phyloP scores from a whole-genome alignment of 2,888 invertebrate genomes.

The Meandrusa payeni region DNA sequence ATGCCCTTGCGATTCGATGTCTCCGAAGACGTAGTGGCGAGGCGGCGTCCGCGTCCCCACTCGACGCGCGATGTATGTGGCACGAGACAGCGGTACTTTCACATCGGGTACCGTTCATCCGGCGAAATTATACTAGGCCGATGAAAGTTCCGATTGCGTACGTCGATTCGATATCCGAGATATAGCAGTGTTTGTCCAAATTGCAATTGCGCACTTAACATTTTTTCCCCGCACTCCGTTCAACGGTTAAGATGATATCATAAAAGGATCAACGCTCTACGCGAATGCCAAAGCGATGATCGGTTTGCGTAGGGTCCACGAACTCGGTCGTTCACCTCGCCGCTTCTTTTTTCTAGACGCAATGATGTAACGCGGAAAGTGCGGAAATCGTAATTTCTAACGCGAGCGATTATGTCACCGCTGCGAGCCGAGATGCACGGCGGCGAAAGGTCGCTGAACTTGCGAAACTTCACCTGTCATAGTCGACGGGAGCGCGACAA shows the following conservation, averaged over 20 bases:
- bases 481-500: slow-evolving; percentile 55
- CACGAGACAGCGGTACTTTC: slow-evolving; percentile 68
- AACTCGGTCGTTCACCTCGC: slow-evolving; percentile 64
- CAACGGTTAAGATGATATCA: slow-evolving; percentile 68
- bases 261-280: slow-evolving; percentile 72
- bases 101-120: slow-evolving; percentile 53
- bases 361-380: slow-evolving; percentile 76
- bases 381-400: slow-evolving; percentile 71
- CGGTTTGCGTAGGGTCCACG: slow-evolving; percentile 52
- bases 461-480: slow-evolving; percentile 73
- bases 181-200: slow-evolving; percentile 10
- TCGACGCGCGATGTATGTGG: slow-evolving; percentile 42
- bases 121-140: slow-evolving; percentile 54
- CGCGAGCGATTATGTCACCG: slow-evolving; percentile 64
- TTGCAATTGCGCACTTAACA: slow-evolving; percentile 24
- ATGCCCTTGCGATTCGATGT: slow-evolving; percentile 47
- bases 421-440: slow-evolving; percentile 56
- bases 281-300: slow-evolving; percentile 65
- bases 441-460: slow-evolving; percentile 70
- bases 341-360: slow-evolving; percentile 50
- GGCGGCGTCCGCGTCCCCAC: slow-evolving; percentile 21
- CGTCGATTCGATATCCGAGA: slow-evolving; percentile 7
- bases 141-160: slow-evolving; percentile 52
- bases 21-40: slow-evolving; percentile 28
- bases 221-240: slow-evolving; percentile 36